Evolutionary conservation across 2,888 invertebrate species (phyloP), one percentile per base, ranked within the genome.

Genomic region (Macropis europaea): DNA sequence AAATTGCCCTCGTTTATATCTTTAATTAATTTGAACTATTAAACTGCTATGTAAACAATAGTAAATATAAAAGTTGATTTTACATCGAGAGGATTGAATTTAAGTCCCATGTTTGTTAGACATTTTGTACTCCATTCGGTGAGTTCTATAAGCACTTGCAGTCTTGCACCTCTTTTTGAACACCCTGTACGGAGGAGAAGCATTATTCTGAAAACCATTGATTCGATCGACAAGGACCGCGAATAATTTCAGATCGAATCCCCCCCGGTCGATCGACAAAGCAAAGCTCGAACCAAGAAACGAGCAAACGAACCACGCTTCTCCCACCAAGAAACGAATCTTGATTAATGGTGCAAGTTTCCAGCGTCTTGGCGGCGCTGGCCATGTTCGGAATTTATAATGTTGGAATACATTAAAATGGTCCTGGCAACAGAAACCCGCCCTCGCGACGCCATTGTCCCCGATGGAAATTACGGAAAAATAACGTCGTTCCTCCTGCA

Each of bases 271-370:
- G 40, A 30, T 24, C 38, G 17, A 26, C n/a, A 26, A 28, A 24
- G 42, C 19, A 30, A 59, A 54, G 22, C 15, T 15, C 13, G 26
- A 28, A 9, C 36, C 30, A 32, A 52, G 45, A 42, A 52, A 40
- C 19, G 34, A 47, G 45, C 52, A 43, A 56, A 43, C 38, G 54
- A 54, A 45, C 57, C 57, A 36, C 43, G 17, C 30, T 30, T 40
- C 24, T 11, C 26, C 38, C 34, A 24, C 45, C 45, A 76, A 84
- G 84, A 86, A 86, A 87, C 84, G 87, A 86, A 88, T 87, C 87
- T 85, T 89, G 88, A 89, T 88, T 88, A 89, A 89, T 88, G 86
- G 87, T 77, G 81, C 84, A 88, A 88, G 83, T 88, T 88, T 86
- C 81, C 81, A 81, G 63, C 75, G 70, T 69, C 79, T 43, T 67